Evolutionary conservation across 2,888 invertebrate species (phyloP), one percentile per base, ranked within the genome.

Genomic region (Parnassius orleans): DNA sequence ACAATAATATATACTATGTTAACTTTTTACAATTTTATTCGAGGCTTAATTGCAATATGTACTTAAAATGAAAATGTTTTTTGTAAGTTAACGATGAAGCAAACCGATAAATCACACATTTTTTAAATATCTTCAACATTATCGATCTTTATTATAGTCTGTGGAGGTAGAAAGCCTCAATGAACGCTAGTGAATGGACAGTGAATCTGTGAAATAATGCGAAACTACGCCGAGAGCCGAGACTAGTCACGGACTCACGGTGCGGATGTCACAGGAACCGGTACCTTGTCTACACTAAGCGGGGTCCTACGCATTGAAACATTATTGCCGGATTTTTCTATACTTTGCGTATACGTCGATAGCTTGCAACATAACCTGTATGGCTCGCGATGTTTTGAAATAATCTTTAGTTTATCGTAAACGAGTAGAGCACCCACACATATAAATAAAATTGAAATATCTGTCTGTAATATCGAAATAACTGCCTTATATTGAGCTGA

Each of bases 151-250:
- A 9, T 12, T 24, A 14, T 78, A 76, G 52, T 84, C 85, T 86
- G 64, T 84, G 82, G 12, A 64, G 67, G 66, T 86, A 87, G 88
- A 87, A 88, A 89, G 86, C 84, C 83, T 89, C 83, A 89, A 89
- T 88, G 87, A 81, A 81, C 74, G 71, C 74, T 76, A 74, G 82
- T 87, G 86, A 89, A 87, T 87, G 86, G 83, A 78, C 79, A 70
- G 74, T 73, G 68, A 61, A 71, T 63, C 52, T 65, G 42, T 61
- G 63, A 61, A 66, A 71, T 71, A 72, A 68, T 72, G 73, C 66
- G 69, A 72, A 66, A 69, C 73, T 72, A 72, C 72, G 68, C 69
- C 65, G 51, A 60, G 56, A 47, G 41, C 19, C 19, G 33, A 33
- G 33, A 42, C 59, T 71, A 72, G 73, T 72, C 73, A 66, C 71